Percentiles rank a stretch among this genome's conserved stretches.
Evolutionary conservation across 2,797 vertebrate genomes (phyloP).

Genomic region (Mallotus villosus): DNA sequence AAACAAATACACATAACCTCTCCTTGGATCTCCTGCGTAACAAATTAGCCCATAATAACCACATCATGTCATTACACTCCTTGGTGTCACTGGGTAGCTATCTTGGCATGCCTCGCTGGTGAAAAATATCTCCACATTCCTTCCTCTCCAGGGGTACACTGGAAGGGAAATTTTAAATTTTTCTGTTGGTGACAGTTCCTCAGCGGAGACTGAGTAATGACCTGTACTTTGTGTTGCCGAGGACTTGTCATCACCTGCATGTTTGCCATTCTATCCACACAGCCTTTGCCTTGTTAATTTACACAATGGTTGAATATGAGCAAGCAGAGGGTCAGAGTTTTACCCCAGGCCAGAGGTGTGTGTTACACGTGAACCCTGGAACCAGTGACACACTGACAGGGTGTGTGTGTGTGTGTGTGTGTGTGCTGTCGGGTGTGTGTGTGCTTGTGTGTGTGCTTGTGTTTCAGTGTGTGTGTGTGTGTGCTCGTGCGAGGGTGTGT

Average conservation of each 20-base stretch:
- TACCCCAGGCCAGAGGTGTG: slow-evolving; percentile 73
- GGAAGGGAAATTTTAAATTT: slow-evolving; percentile 6
- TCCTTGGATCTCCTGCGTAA: not conserved
- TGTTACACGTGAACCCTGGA: slow-evolving; percentile 73
- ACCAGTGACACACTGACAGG: slow-evolving; percentile 47
- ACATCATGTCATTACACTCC: slow-evolving; percentile 25
- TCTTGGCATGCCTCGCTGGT: not conserved
- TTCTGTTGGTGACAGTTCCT: slow-evolving; percentile 39
- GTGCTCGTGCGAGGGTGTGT: slow-evolving; percentile 21
- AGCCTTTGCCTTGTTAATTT: slow-evolving; percentile 74
- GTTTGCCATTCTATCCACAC: slow-evolving; percentile 76
- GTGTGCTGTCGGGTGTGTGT: not conserved
- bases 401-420: slow-evolving; percentile 25
- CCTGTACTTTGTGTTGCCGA: slow-evolving; percentile 67
- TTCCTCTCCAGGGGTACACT: slow-evolving; percentile 12
- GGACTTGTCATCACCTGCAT: slow-evolving; percentile 78
- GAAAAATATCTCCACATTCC: slow-evolving; percentile 12
- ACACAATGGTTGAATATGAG: slow-evolving; percentile 76
- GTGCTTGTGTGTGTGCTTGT: too few species aligned
- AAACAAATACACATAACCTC: slow-evolving; percentile 30
- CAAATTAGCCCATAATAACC: slow-evolving; percentile 17
- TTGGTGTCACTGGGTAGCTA: slow-evolving; percentile 24
- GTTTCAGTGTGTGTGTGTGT: slow-evolving; percentile 17
- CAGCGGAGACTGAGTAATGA: slow-evolving; percentile 65
- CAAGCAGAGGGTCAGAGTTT: slow-evolving; percentile 67